Base-by-base conservation (phyloP, 2,888 invertebrate species). In the Sarcophaga variegata region DNA sequence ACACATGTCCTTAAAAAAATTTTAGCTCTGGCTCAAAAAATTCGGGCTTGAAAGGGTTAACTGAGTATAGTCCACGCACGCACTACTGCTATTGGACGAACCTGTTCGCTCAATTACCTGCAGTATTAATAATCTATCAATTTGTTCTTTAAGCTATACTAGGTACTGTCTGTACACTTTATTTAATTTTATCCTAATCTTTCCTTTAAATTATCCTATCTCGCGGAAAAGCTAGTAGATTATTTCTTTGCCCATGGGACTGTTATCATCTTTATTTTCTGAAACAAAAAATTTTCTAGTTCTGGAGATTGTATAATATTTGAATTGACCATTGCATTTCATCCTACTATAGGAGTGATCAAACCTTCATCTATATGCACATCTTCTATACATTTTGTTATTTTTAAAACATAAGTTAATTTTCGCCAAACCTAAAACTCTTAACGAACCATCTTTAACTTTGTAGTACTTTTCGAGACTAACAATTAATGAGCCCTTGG, bases 401-500 rank as follows among this genome's bases (percentile, higher is more conserved):
- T 72, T 27, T 77, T 4, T 77, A 77, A 17, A 85, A 81, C 66
- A 47, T 12, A 25, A 63, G 78, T 76, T 76, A 77, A 76, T 22
- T 70, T 76, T 17, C 76, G 81, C 64, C 74, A 70, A 70, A 85
- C 76, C 4, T 77, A 59, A 63, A 76, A 84, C 59, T 81, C 75
- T 17, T 59, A 80, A 54, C 64, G 71, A 14, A 5, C 27, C 27
- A 27, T 27, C 27, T 27, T 27, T 27, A 27, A 27, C 3, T 27
- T 27, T 27, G 4, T 27, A 27, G 27, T 27, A 27, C 27, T 27
- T 27, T 27, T 27, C 27, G 27, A 27, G 27, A 27, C 5, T 27
- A 27, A 27, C 5, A 27, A 59, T 59, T 59, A 59, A 59, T 59
- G 12, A 12, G 27, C 17, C 14, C 10, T 59, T 12, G 59, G 14